These are phyloP conservation scores for Latrodectus geometricus DNA, from an alignment of 1,140 invertebrate genomes.

Conservation along the genomic window DNA sequence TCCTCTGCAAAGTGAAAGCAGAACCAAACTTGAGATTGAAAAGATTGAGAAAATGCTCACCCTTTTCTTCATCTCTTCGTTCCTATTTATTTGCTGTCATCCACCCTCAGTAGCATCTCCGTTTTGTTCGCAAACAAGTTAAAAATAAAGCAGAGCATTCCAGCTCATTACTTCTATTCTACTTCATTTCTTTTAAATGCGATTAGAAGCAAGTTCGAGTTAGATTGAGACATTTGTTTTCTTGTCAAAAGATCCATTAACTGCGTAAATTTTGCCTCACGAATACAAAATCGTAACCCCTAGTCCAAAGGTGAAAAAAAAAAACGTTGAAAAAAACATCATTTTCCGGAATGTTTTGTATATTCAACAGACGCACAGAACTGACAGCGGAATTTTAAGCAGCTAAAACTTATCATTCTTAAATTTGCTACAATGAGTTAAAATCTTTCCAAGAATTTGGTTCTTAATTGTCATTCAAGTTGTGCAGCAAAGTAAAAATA, in stretches of 20 bases:
- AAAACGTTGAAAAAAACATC: background rate
- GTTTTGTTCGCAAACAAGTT: slow-evolving; percentile 25
- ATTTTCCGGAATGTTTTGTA: slow-evolving; percentile 1
- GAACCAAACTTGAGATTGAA: background rate
- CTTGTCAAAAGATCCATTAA: slow-evolving; percentile 45
- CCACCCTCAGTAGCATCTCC: slow-evolving; percentile 1
- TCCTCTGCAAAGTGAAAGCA: background rate
- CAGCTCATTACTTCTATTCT: slow-evolving; percentile 39
- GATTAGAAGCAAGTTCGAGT: slow-evolving; percentile 34
- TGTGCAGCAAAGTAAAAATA: too few relatives aligned
- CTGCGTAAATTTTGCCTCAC: slow-evolving; percentile 7
- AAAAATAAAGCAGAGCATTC: slow-evolving; percentile 28
- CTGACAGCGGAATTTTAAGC: background rate
- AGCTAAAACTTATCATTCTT: slow-evolving; percentile 13
- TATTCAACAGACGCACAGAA: slow-evolving; percentile 9
- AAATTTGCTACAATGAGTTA: background rate
- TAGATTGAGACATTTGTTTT: slow-evolving; percentile 47
- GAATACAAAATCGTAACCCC: slow-evolving; percentile 21
- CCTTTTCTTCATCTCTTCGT: background rate
- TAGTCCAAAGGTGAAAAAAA: background rate
- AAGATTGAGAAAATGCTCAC: background rate
- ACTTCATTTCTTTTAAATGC: slow-evolving; percentile 50
- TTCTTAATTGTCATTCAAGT: too few relatives aligned
- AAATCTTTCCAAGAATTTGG: too few relatives aligned
- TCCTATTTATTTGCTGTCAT: slow-evolving; percentile 35